These are phyloP conservation scores for Haplotaxodon microlepis DNA, from an alignment of 2,113 vertebrate genomes.

Conservation along the genomic window DNA sequence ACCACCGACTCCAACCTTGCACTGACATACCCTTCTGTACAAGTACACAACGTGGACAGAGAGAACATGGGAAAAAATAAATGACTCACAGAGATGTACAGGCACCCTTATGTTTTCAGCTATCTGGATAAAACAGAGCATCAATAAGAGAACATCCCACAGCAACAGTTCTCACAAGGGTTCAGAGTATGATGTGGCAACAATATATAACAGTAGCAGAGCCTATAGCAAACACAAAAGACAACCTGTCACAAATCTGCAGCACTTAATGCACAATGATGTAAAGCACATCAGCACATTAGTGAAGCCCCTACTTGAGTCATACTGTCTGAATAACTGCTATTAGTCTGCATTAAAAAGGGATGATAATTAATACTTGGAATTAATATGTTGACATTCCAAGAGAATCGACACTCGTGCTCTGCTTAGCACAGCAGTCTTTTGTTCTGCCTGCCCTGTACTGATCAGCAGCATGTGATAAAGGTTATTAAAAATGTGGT, in stretches of 20 bases:
- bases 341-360: neutral
- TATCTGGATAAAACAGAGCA: conserved; percentile 49
- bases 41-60: neutral
- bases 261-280: neutral
- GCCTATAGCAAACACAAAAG: neutral
- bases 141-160: conserved; percentile 36
- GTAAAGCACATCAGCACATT: neutral
- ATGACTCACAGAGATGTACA: neutral
- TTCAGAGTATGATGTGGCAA: neutral
- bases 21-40: neutral
- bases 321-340: neutral
- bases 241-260: neutral
- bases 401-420: neutral
- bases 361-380: neutral
- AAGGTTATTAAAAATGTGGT: neutral
- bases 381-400: neutral
- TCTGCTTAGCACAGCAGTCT: neutral
- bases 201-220: neutral
- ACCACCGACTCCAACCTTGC: neutral
- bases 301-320: neutral
- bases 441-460: neutral
- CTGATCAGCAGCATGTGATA: neutral
- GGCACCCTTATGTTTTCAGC: conserved; percentile 26
- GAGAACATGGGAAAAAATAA: neutral
- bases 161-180: conserved; percentile 9